phyloP scores from a whole-genome alignment of 2,113 vertebrate species.

The Silurus glanis region DNA sequence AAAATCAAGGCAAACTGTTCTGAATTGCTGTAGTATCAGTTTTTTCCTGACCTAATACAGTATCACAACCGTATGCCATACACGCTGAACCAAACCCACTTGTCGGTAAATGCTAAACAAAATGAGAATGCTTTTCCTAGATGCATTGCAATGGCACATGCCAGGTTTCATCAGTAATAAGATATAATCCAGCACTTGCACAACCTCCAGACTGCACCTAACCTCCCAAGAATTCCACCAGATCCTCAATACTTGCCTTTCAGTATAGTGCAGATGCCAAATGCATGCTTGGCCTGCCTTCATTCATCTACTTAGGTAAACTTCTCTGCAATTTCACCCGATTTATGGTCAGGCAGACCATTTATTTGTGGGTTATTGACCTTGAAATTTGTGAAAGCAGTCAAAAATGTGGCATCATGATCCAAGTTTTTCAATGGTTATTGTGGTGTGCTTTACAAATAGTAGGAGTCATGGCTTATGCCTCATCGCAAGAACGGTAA shows the following conservation, averaged over 20 bases:
- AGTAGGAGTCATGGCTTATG: not conserved
- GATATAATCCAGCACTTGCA: constrained; percentile 60
- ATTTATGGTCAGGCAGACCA: constrained; percentile 4
- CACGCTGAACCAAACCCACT: no score
- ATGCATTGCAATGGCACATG: constrained; percentile 57
- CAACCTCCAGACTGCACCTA: constrained; percentile 49
- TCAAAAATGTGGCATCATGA: not conserved
- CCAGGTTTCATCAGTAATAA: constrained; percentile 62
- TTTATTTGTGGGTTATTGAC: constrained; percentile 20
- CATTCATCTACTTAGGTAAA: not conserved
- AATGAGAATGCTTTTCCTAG: constrained; percentile 35
- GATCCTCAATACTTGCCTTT: constrained; percentile 36
- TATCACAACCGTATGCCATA: no score
- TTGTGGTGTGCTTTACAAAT: not conserved
- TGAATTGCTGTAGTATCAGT: not conserved
- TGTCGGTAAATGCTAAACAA: not conserved
- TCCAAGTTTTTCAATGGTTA: constrained; percentile 1
- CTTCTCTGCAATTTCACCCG: constrained; percentile 28
- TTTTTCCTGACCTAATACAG: not conserved
- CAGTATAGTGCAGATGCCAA: constrained; percentile 27
- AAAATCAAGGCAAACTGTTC: not conserved
- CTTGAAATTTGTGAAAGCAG: not conserved
- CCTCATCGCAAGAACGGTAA: not conserved
- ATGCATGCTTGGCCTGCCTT: not conserved
- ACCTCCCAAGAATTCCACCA: constrained; percentile 60